Conservation (phyloP, 2,797 vertebrate genomes). For the Urosaurus nigricauda region DNA sequence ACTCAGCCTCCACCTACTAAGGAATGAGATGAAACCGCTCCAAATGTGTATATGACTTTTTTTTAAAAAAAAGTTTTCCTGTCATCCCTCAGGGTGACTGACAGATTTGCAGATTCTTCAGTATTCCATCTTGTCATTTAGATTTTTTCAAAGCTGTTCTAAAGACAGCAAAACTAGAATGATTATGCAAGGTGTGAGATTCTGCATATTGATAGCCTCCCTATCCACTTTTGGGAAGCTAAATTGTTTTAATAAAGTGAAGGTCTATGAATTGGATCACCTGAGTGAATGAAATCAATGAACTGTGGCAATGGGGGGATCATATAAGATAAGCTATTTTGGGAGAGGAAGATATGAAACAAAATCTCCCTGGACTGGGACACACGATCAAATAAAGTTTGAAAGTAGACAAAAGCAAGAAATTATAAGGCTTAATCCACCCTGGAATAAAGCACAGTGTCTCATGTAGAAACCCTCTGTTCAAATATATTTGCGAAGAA, state of each 20-base stretch:
- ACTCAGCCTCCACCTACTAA: slow-evolving; percentile 1
- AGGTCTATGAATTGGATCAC: not conserved
- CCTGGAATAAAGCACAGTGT: not conserved
- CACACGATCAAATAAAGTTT: too few relatives aligned
- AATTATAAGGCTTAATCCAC: not conserved
- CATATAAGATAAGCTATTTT: not conserved
- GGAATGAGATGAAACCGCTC: not conserved
- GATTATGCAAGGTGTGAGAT: not conserved
- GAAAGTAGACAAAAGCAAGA: not conserved
- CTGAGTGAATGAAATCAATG: not conserved
- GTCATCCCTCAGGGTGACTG: slow-evolving; percentile 7
- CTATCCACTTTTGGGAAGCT: not conserved
- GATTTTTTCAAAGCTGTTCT: slow-evolving; percentile 21
- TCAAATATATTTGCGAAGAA: too few relatives aligned
- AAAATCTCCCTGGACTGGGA: too few relatives aligned
- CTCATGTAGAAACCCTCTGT: too few relatives aligned
- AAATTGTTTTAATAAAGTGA: slow-evolving; percentile 7
- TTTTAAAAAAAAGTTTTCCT: not conserved
- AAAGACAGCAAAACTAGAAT: slow-evolving; percentile 9
- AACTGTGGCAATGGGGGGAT: not conserved
- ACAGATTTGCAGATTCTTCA: slow-evolving; percentile 12
- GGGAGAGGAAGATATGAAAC: not conserved
- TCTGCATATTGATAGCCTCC: slow-evolving; percentile 25
- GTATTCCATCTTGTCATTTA: slow-evolving; percentile 14
- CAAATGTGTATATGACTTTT: slow-evolving; percentile 15